Conservation (phyloP, 1,140 invertebrate species). For the Araneus ventricosus region DNA sequence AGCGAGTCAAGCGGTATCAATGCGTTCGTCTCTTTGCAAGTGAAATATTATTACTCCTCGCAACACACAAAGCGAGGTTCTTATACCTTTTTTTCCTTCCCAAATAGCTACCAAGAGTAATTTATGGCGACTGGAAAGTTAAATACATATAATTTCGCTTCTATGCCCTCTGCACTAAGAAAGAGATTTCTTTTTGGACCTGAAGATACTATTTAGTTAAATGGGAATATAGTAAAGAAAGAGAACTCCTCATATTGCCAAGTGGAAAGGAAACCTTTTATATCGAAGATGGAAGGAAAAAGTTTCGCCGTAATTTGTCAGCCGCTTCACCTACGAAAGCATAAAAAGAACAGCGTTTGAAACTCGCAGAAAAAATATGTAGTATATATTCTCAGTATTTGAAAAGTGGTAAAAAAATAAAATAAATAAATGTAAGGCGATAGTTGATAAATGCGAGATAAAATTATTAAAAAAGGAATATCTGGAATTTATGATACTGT, state of each 20-base stretch:
- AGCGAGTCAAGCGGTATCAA: constrained; percentile 24
- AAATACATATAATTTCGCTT: constrained; percentile 51
- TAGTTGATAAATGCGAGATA: too few species aligned
- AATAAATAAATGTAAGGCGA: too few species aligned
- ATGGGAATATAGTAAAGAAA: background rate
- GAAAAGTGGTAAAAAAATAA: too few species aligned
- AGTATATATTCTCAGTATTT: too few species aligned
- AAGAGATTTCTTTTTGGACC: background rate
- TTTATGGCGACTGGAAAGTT: constrained; percentile 38
- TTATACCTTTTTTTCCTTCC: background rate
- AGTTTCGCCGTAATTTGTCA: background rate
- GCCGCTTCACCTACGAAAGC: too few species aligned
- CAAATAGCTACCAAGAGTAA: constrained; percentile 37
- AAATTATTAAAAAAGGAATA: too few species aligned
- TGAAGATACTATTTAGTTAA: constrained; percentile 25
- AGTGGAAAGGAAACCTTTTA: background rate
- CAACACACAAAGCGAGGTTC: constrained; percentile 32
- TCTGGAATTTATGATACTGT: too few species aligned
- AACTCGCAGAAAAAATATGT: too few species aligned
- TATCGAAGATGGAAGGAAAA: background rate
- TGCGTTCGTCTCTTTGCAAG: constrained; percentile 37
- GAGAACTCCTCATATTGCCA: constrained; percentile 7
- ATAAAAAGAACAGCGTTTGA: too few species aligned
- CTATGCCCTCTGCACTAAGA: background rate
- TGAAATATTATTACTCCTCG: constrained; percentile 35